Base-by-base conservation (phyloP, 2,113 vertebrate species). In the Antigone vipio region DNA sequence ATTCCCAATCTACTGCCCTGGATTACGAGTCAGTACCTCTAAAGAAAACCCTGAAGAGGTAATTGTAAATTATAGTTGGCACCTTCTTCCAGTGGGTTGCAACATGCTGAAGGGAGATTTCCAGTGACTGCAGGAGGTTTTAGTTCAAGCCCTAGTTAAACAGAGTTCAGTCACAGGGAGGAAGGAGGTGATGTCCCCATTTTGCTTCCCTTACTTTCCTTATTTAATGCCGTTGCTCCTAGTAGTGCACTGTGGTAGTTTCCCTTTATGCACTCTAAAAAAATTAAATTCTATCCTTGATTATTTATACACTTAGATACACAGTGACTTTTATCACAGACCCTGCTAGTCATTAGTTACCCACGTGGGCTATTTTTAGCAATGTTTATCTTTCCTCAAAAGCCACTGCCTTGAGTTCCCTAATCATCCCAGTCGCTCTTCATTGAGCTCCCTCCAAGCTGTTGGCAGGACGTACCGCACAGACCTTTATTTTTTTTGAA, bases 301-400 rank as follows among this genome's bases (percentile, higher is more conserved):
- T 96, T 85, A 92, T 92, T 91, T 79, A 91, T 96, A 85, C 18
- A 15, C 38, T 90, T 91, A 50, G 55, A 92, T 77, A 83, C 77
- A 62, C 20, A 42, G 62, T 4, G 23, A 59, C 69, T 95, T 91
- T 92, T 96, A 85, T 83, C 77, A 85, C 55, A 85, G 75, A 62
- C 15, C 62, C 23, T 95, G 71, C 71, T 93, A 73, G 42, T 90
- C 42, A n/a, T 62, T 93, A 79, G 69, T 81, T 91, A 89, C 45
- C 58, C 91, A 35, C 2, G 5, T 15, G 42, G 62, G 20, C n/a
- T 95, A 85, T 96, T 89, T 97, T 95, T 91, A 92, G 62, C 55
- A 60, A 69, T 35, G 42, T 81, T 92, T 92, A 92, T 92, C 87
- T 96, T 96, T 88, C 87, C 87, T 96, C 94, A 96, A 79, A 94